phyloP scores from a whole-genome alignment of 23 tunicate genomes.

The Oikopleura dioica region DNA sequence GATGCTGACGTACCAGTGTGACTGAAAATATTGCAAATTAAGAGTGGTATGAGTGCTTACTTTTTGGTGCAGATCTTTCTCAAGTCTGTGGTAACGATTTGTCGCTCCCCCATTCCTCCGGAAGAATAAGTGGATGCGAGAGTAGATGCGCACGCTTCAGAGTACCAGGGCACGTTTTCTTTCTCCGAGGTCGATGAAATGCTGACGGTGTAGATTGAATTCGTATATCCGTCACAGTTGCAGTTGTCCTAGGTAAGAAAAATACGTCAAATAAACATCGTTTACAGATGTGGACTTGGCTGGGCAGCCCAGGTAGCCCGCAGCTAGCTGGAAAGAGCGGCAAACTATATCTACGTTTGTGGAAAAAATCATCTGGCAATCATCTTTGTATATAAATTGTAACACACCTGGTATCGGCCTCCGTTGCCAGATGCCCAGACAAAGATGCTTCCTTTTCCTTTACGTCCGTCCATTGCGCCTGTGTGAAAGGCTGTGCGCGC shows the following conservation, averaged over 20 bases:
- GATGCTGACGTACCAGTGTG: slow-evolving; percentile 98
- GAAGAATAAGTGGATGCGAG: slow-evolving; percentile 81
- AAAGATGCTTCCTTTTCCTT: slow-evolving; percentile 71
- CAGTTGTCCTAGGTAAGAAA: no score
- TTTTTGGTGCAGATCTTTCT: slow-evolving; percentile 14
- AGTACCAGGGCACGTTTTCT: slow-evolving; percentile 71
- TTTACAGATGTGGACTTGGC: no score
- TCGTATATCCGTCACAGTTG: slow-evolving; percentile 85
- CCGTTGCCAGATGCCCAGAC: slow-evolving; percentile 99
- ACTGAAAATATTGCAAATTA: neutral
- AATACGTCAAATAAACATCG: no score
- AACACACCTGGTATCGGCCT: slow-evolving; percentile 47
- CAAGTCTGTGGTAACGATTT: slow-evolving; percentile 45
- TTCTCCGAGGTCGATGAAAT: slow-evolving; percentile 60
- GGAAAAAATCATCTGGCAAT: no score
- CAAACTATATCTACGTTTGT: no score
- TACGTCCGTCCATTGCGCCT: slow-evolving; percentile 47
- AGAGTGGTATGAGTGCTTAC: neutral
- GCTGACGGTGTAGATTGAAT: slow-evolving; percentile 68
- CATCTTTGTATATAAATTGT: no score
- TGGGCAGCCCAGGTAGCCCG: no score
- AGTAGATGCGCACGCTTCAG: slow-evolving; percentile 82
- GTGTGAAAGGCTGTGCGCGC: slow-evolving; percentile 44
- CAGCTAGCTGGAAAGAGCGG: no score
- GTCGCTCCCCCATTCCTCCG: slow-evolving; percentile 46